A percentile compares a stretch with the other conserved stretches of the same genome.
These are phyloP conservation scores for Formica selysi DNA, from an alignment of 1,140 invertebrate genomes.

Conservation along the genomic window DNA sequence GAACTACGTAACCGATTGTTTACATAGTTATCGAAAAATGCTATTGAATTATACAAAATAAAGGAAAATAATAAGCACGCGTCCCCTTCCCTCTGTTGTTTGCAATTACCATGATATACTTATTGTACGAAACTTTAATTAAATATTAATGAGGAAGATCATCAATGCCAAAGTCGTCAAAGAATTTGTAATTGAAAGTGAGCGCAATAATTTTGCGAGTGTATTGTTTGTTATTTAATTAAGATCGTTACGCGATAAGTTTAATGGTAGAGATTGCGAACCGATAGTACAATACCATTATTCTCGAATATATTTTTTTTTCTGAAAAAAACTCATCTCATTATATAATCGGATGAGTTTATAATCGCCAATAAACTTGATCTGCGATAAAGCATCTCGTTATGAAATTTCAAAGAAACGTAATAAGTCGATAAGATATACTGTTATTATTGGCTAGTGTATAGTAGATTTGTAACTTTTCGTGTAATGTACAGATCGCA, in stretches of 20 bases:
- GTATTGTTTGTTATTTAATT: neutral
- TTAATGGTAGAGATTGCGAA: neutral
- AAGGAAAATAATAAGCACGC: neutral
- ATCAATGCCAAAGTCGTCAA: conserved; percentile 8
- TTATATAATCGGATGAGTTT: neutral
- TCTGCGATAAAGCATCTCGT: neutral
- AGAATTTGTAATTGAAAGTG: conserved; percentile 17
- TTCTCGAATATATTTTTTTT: conserved; percentile 12
- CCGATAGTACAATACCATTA: neutral
- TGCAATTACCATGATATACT: conserved; percentile 13
- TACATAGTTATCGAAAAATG: neutral
- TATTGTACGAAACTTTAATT: conserved; percentile 1
- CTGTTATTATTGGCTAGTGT: conserved; percentile 21
- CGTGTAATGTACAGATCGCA: conserved; percentile 28
- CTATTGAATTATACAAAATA: neutral
- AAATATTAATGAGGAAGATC: neutral
- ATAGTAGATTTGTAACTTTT: conserved; percentile 29
- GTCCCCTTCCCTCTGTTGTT: neutral
- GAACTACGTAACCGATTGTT: conserved; percentile 21
- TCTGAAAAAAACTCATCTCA: neutral
- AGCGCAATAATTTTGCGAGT: neutral
- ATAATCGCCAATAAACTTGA: neutral
- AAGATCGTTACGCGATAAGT: neutral
- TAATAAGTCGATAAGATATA: neutral
- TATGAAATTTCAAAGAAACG: conserved; percentile 20